Base-by-base conservation (phyloP, 2,113 vertebrate species). In the Pelmatolapia mariae region DNA sequence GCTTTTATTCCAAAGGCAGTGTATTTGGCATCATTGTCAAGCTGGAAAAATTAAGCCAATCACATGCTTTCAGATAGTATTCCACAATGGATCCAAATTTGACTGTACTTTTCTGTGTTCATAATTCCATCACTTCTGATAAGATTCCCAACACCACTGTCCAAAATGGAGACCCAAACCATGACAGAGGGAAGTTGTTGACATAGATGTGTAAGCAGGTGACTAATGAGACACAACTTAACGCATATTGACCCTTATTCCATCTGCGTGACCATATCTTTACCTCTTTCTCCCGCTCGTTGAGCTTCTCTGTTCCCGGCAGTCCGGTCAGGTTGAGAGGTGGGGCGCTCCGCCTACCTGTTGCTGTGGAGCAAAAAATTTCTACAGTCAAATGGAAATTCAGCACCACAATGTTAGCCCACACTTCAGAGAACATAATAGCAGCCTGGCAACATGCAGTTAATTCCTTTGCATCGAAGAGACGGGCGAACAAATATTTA, bases 241-340 rank as follows among this genome's bases (percentile, higher is more conserved):
- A 83, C 36, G 24, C 43, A 79, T 11, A 57, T 29, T 12, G 43
- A 71, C 40, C n/a, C 9, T 31, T 71, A 24, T 18, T 54, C 33
- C 24, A 81, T 56, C 54, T 71, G 6, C 7, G 8, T n/a, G 2
- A 53, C 71, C 38, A 3, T 4, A 66, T 43, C 3, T 26, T 36
- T 97, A 99, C 99, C 98, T 99, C 99, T 94, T 99, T 99, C 95
- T 99, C 99, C 76, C 97, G 97, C 90, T 99, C 98, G 7, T 99
- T 98, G 56, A 99, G 98, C 59, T 99, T 99, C 96, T 99, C 99
- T 0, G 98, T 99, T 52, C 98, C 99, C 2, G 99, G 99, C 53
- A 99, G 97, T 56, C 99, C 99, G 0, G 99, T 99, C 92, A 99
- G 96, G 96, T 99, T 99, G 90, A 99, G 95, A 0, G 98, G 98